phyloP scores from a whole-genome alignment of 2,797 vertebrate genomes.

The Pogonophryne albipinna region DNA sequence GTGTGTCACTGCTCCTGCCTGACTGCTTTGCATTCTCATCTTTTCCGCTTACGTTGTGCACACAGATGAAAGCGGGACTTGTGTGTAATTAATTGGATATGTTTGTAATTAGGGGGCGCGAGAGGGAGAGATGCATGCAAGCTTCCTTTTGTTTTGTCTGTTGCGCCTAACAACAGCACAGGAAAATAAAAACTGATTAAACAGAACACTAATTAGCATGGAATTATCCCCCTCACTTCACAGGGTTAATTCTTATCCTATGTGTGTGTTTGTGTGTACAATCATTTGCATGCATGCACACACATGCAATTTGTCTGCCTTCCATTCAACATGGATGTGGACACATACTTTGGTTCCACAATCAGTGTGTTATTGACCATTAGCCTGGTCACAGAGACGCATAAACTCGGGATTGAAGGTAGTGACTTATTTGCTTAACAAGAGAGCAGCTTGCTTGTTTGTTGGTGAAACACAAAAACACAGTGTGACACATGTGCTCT shows the following conservation, averaged over 20 bases:
- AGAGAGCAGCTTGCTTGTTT: constrained; percentile 25
- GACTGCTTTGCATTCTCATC: constrained; percentile 70
- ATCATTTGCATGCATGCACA: constrained; percentile 1
- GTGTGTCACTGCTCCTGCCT: constrained; percentile 65
- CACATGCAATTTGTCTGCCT: constrained; percentile 5
- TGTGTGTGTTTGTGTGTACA: constrained; percentile 11
- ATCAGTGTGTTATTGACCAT: constrained; percentile 44
- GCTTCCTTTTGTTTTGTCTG: constrained; percentile 78
- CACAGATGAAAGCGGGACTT: constrained; percentile 77
- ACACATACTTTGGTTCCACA: constrained; percentile 26
- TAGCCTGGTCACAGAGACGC: constrained; percentile 27
- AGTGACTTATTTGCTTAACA: constrained; percentile 52
- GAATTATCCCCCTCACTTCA: constrained; percentile 81
- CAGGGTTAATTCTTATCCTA: constrained; percentile 77
- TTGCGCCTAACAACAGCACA: constrained; percentile 69
- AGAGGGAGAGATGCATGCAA: constrained; percentile 69
- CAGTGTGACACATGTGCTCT: neutral
- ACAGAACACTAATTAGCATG: constrained; percentile 83
- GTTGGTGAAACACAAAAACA: constrained; percentile 49
- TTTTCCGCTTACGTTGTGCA: constrained; percentile 45
- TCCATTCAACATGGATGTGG: constrained; percentile 16
- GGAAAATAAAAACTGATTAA: constrained; percentile 85
- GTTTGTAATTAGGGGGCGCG: constrained; percentile 82
- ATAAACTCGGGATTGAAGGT: neutral
- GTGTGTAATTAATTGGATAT: constrained; percentile 84